Percentiles rank a stretch among this genome's conserved stretches.
Evolutionary conservation across 2,797 vertebrate genomes (phyloP).

Genomic region (Hippocampus kuda): DNA sequence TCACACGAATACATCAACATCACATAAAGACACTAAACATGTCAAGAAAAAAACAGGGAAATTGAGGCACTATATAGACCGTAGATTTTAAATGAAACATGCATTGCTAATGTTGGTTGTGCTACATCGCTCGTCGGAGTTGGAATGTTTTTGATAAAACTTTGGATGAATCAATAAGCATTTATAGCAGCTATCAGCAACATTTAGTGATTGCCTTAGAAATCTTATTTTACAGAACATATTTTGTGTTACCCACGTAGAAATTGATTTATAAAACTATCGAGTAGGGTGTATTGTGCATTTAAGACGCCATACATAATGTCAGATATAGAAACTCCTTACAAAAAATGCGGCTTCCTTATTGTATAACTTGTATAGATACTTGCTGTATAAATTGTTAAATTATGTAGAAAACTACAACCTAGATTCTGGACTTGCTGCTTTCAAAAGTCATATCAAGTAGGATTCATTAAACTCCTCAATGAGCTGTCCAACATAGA

Average conservation of each 20-base stretch:
- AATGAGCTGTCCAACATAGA: not conserved
- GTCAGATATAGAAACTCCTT: no score
- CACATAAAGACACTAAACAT: constrained; percentile 13
- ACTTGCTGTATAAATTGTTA: not conserved
- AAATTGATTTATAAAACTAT: not conserved
- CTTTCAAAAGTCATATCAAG: constrained; percentile 14
- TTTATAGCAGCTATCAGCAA: not conserved
- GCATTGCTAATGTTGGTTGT: not conserved
- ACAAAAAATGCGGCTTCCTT: not conserved
- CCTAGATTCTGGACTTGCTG: constrained; percentile 17
- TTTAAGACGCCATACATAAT: not conserved
- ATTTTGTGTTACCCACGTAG: not conserved
- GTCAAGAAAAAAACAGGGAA: constrained; percentile 11
- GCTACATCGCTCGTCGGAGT: not conserved
- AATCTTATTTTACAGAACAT: not conserved
- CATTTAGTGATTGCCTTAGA: not conserved
- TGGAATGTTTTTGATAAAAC: not conserved
- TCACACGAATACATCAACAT: constrained; percentile 7
- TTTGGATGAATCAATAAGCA: not conserved
- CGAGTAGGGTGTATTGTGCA: not conserved
- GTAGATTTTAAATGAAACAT: constrained; percentile 16
- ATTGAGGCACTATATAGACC: constrained; percentile 25
- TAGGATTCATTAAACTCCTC: not conserved
- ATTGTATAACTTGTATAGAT: not conserved
- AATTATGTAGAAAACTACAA: not conserved